Evolutionary conservation across 2,888 invertebrate species (phyloP).

Genomic region (Cheilosia variabilis): DNA sequence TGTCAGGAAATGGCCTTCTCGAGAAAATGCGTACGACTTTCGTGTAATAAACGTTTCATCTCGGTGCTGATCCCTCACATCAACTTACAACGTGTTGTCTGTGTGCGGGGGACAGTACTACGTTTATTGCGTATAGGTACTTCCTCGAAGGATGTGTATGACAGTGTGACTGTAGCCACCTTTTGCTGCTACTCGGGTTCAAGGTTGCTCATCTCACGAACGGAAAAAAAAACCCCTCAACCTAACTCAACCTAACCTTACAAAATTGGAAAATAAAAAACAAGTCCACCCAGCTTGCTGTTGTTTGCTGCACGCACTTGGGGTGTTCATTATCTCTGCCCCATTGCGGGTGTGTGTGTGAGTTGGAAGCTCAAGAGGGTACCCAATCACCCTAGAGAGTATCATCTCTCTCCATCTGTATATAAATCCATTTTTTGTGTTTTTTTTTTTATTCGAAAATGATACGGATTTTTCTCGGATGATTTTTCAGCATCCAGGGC

Average conservation of each 20-base stretch:
- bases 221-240: background rate
- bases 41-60: constrained; percentile 33
- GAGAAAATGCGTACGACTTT: constrained; percentile 36
- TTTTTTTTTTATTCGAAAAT: constrained; percentile 42
- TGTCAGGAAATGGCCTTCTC: constrained; percentile 50
- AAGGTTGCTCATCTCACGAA: constrained; percentile 56
- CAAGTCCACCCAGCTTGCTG: constrained; percentile 6
- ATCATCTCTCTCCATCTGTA: constrained; percentile 50
- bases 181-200: constrained; percentile 49
- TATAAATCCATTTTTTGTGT: constrained; percentile 20
- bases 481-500: constrained; percentile 45
- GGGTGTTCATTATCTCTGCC: constrained; percentile 41
- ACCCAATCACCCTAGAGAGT: constrained; percentile 57
- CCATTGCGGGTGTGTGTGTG: background rate
- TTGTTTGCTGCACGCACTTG: constrained; percentile 50
- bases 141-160: constrained; percentile 10
- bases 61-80: constrained; percentile 17
- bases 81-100: constrained; percentile 17
- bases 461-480: constrained; percentile 50
- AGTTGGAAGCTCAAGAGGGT: constrained; percentile 33
- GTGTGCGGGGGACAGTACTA: constrained; percentile 2
- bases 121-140: constrained; percentile 22
- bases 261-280: background rate
- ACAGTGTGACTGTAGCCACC: constrained; percentile 25
- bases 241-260: constrained; percentile 15